These are phyloP conservation scores for Procambarus clarkii DNA, from an alignment of 1,140 invertebrate species.

Conservation along the genomic window DNA sequence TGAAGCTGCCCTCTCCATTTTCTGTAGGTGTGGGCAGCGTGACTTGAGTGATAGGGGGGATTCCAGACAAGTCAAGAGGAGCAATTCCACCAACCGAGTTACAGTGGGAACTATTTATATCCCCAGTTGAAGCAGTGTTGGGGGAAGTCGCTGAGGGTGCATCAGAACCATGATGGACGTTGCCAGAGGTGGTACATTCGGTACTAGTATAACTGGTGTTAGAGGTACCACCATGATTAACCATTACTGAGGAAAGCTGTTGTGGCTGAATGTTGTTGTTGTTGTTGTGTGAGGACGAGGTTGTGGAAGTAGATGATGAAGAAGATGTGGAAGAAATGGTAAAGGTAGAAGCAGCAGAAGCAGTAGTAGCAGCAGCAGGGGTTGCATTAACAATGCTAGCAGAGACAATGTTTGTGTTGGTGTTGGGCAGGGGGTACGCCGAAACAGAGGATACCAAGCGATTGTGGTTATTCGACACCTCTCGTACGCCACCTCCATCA, in stretches of 20 bases:
- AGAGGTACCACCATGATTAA: background rate
- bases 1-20: conserved; percentile 65
- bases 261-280: conserved; percentile 24
- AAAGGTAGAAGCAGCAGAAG: conserved; percentile 57
- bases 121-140: conserved; percentile 18
- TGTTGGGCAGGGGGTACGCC: conserved; percentile 54
- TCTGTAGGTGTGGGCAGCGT: conserved; percentile 62
- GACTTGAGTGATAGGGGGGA: conserved; percentile 57
- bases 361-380: conserved; percentile 29
- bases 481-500: conserved; percentile 28
- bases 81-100: conserved; percentile 42
- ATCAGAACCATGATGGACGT: conserved; percentile 29
- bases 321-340: conserved; percentile 60
- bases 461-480: conserved; percentile 36
- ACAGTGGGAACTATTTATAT: conserved; percentile 5
- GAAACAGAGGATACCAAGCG: conserved; percentile 63
- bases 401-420: conserved; percentile 56
- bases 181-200: conserved; percentile 21
- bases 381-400: conserved; percentile 38
- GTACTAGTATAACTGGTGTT: background rate
- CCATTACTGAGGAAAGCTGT: conserved; percentile 13
- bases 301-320: conserved; percentile 62
- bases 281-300: conserved; percentile 46
- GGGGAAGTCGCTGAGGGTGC: conserved; percentile 1
- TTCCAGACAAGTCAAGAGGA: conserved; percentile 54